Evolutionary conservation across 1,140 invertebrate species (phyloP).

Genomic region (Penaeus japonicus): DNA sequence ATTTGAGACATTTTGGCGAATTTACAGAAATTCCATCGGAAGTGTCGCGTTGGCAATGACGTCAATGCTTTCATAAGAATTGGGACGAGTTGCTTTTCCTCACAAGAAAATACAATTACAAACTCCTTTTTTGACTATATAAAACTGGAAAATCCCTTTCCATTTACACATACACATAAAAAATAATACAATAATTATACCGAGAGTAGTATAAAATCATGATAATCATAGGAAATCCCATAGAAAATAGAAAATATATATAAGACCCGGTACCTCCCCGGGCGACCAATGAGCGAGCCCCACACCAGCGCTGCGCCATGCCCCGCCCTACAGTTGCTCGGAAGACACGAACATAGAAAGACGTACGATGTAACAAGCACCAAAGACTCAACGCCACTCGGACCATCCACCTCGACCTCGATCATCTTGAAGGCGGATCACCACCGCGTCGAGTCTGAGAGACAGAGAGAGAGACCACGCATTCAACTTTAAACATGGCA

Average conservation of each 20-base stretch:
- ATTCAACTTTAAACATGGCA: background rate
- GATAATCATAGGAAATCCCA: background rate
- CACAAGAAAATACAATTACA: background rate
- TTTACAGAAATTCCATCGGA: background rate
- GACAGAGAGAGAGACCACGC: background rate
- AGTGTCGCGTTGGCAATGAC: background rate
- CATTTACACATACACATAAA: too few relatives aligned
- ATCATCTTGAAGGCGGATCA: background rate
- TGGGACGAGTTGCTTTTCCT: background rate
- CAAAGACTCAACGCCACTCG: too few relatives aligned
- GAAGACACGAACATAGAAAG: background rate
- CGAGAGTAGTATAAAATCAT: background rate
- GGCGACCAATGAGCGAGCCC: background rate
- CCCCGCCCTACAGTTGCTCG: background rate
- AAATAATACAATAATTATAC: background rate
- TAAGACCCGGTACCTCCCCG: background rate
- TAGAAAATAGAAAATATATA: background rate
- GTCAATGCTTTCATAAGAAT: background rate
- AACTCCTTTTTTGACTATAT: background rate
- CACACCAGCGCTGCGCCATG: background rate
- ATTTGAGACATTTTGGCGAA: background rate
- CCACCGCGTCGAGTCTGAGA: background rate
- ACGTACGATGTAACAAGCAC: background rate
- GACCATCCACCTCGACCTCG: too few relatives aligned
- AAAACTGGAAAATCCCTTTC: background rate